A percentile compares a stretch with the other conserved stretches of the same genome.
Conservation (phyloP, 2,113 vertebrate species). For the Entomyzon cyanotis region DNA sequence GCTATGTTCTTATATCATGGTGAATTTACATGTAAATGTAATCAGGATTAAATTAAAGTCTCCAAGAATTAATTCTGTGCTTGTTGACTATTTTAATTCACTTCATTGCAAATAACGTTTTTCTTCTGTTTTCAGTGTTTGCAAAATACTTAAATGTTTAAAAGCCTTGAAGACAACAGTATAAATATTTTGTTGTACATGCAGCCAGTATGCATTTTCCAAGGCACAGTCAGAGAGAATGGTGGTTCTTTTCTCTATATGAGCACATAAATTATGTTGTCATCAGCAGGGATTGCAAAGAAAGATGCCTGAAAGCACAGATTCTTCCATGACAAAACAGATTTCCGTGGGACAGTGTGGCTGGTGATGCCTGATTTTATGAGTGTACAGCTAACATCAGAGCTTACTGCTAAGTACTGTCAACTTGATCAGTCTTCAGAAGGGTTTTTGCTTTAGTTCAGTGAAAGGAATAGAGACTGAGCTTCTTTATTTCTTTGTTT, state of each 20-base stretch:
- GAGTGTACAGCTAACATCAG: background rate
- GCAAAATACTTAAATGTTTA: background rate
- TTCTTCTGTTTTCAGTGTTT: background rate
- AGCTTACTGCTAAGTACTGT: background rate
- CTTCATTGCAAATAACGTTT: background rate
- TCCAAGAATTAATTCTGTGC: background rate
- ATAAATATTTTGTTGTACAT: background rate
- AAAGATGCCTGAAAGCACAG: background rate
- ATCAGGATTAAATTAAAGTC: background rate
- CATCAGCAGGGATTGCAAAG: background rate
- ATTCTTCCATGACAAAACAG: background rate
- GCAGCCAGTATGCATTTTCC: background rate
- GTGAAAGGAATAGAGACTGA: background rate
- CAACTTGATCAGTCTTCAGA: background rate
- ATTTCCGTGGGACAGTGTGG: background rate
- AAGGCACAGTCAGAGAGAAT: background rate
- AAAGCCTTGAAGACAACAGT: background rate
- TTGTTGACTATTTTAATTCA: background rate
- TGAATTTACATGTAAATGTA: background rate
- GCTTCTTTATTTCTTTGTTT: background rate
- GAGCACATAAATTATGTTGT: background rate
- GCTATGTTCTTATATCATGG: background rate
- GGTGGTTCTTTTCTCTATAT: background rate
- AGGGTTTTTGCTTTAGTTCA: background rate
- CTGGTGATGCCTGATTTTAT: background rate